Evolutionary conservation across 2,888 invertebrate species (phyloP), one percentile per base, ranked within the genome.

Genomic region (Sthenelais limicola): DNA sequence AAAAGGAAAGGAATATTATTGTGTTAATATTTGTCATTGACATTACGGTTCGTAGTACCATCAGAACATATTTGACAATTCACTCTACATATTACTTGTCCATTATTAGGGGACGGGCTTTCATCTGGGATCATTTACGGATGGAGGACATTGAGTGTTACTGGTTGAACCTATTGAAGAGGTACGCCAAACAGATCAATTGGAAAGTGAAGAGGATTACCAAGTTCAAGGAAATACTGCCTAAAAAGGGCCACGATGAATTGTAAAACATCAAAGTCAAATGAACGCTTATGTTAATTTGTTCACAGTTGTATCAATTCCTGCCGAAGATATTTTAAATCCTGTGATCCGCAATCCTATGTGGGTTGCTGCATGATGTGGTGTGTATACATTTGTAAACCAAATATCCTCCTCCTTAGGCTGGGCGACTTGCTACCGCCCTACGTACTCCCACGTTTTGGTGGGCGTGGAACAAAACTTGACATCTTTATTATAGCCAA

Each of bases 61-160:
- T 43, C 30, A 12, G 15, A 18, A 21, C 7, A 30, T 28, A 58
- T 58, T n/a, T 21, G 9, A 15, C 7, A 9, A 62, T 32, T n/a
- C 21, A 15, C 5, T 12, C 21, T 5, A 35, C 24, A n/a, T 62
- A 32, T 12, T 68, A 33, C 9, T 15, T 68, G 47, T 21, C 35
- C 7, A 9, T 56, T 72, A 73, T 62, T 81, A 89, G 93, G 80
- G 98, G 98, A 0, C 92, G 91, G 83, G 89, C 93, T 79, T 93
- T 96, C 83, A 92, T 98, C 82, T 93, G 93, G 92, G 90, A 94
- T 71, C 92, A 95, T 88, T 90, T 98, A 73, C 91, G 91, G 80
- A 92, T 96, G 90, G 91, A 92, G 71, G 94, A 97, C 87, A 91
- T 98, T 0, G 90, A 90, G 77, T 96, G 95, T 84, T 98, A 95